A percentile compares a stretch with the other conserved stretches of the same genome.
These are phyloP conservation scores for Cliona cf. orientalis DNA, from an alignment of 37 sponge, comb jelly and placozoan genomes.

Conservation along the genomic window DNA sequence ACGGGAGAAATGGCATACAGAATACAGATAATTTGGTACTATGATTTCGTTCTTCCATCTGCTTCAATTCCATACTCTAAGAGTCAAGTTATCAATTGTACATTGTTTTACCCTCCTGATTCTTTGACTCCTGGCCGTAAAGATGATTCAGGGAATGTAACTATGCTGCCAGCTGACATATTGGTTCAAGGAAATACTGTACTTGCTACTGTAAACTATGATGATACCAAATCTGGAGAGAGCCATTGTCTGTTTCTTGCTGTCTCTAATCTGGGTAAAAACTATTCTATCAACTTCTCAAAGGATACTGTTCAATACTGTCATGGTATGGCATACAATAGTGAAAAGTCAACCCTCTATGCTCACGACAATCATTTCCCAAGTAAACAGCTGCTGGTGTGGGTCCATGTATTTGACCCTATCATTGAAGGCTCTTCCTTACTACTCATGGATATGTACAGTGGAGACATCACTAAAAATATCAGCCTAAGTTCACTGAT, in stretches of 20 bases:
- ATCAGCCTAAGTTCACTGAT: neutral
- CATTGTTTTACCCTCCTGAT: neutral
- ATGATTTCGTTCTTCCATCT: neutral
- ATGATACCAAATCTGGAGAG: too few relatives aligned
- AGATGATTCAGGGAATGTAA: neutral
- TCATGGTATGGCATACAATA: neutral
- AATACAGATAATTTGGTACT: constrained; percentile 14
- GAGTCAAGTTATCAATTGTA: neutral
- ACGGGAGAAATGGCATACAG: neutral
- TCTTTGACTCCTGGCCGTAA: neutral
- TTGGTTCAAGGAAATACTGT: neutral
- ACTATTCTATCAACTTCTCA: neutral
- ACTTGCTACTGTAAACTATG: neutral
- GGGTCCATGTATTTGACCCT: neutral
- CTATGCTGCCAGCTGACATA: neutral
- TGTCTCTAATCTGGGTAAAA: neutral
- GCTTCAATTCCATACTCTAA: constrained; percentile 1
- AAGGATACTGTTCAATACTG: neutral
- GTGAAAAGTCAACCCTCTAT: neutral
- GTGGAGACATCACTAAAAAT: neutral
- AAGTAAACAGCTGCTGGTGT: neutral
- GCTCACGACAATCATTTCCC: too few relatives aligned
- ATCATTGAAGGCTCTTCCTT: neutral
- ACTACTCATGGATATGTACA: neutral
- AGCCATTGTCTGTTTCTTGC: neutral